Base-by-base conservation (phyloP, 2,888 invertebrate species). In the Ptilodon capucinus region DNA sequence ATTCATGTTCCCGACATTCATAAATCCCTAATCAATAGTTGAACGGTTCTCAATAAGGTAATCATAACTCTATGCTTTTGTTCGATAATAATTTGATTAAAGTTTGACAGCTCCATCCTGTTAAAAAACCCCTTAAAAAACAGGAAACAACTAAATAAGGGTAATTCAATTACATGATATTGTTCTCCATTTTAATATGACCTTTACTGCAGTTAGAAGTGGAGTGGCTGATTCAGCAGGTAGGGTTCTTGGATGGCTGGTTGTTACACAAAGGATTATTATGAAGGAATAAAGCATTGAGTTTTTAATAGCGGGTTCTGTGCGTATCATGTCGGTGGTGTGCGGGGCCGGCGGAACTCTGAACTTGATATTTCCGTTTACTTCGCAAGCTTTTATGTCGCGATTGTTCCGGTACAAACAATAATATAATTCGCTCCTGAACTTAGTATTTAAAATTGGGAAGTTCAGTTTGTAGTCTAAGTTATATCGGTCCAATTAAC, bases 31-130 rank as follows among this genome's bases (percentile, higher is more conserved):
- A 28, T 49, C 45, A 44, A 72, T 71, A 64, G 61, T 52, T 60
- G 47, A 51, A 44, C 54, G 57, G 46, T 11, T 6, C 16, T 23
- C 32, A 34, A 43, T 57, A 69, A 61, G 61, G 62, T 74, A 83
- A 84, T 86, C 86, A 86, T 86, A 86, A 85, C 72, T 67, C 65
- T 48, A 60, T 48, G 57, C 72, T 63, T 54, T 81, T 86, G 70
- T 76, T 53, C 54, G 53, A 74, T 61, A 69, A 60, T 86, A 86
- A 87, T 87, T 87, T 86, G 84, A 87, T 87, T 87, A 87, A 86
- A 82, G 79, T 82, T 84, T 87, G 86, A 87, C 86, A 63, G 74
- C 76, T 81, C 62, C 79, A 81, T 87, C 86, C 86, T 83, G 84
- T 76, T 53, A 49, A 48, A 60, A 72, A 64, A 64, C 72, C 18